Base-by-base conservation (phyloP, 1,140 invertebrate genomes). In the Diachasma alloeum region DNA sequence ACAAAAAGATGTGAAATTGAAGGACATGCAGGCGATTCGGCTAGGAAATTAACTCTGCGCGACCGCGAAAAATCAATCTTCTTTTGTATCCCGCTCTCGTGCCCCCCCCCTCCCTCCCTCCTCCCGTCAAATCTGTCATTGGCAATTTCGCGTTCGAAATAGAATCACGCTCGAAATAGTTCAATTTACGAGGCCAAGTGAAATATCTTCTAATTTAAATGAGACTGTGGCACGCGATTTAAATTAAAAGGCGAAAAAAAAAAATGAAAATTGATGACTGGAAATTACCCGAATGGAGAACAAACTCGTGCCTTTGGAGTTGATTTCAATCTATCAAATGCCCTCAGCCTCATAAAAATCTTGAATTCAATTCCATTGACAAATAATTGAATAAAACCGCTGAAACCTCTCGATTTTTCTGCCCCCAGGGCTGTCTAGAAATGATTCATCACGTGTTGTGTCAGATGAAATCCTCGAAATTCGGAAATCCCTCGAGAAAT, bases 1-100 rank as follows among this genome's bases (percentile, higher is more conserved):
- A 48, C 31, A 66, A 56, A 22, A 48, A 15, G 63, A 39, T 15
- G 26, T 39, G 42, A 59, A 74, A 37, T 24, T 8, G 42, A 76
- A 39, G 70, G 48, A 44, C 17, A 48, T 56, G 15, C n/a, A 72
- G 66, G 66, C 48, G 56, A 76, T 78, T 79, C 81, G 73, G 76
- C 75, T 78, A 72, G 48, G 80, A 83, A 85, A 85, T 85, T 85
- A 85, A 79, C 79, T 81, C 4, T 19, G 83, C 80, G 77, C 81
- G 79, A 85, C 85, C 85, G 79, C 85, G 84, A 86, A 87, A 87
- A 86, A 87, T 86, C 86, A 87, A 87, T 87, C 82, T 84, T 78
- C 75, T 75, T 81, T 81, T 83, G 80, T 80, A 46, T 42, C 56
- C 53, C 71, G 53, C 26, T 19, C 31, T 31, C 31, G 31, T 37